phyloP scores from a whole-genome alignment of 2,797 vertebrate species.

The Crax fasciolata region DNA sequence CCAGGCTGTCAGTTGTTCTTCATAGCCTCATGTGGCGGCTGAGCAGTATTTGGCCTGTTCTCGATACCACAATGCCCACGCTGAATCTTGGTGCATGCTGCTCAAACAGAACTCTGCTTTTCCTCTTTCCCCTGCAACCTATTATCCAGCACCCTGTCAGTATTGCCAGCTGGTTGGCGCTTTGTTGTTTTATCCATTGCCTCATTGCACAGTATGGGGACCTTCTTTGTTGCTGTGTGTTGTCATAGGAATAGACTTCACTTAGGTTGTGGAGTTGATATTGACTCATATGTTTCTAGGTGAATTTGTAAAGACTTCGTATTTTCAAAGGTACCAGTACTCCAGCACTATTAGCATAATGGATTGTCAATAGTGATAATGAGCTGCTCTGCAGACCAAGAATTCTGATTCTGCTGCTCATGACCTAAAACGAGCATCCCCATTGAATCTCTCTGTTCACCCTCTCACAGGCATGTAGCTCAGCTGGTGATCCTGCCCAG shows the following conservation, averaged over 20 bases:
- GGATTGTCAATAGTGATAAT: background rate
- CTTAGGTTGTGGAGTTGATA: background rate
- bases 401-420: background rate
- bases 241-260: slow-evolving; percentile 4
- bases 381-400: background rate
- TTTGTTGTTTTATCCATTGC: background rate
- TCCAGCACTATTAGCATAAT: background rate
- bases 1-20: slow-evolving; percentile 4
- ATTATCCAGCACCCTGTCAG: background rate
- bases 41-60: background rate
- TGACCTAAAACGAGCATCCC: background rate
- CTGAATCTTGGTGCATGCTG: background rate
- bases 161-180: background rate
- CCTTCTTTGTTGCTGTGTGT: background rate
- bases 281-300: background rate
- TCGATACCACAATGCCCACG: background rate
- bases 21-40: background rate
- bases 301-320: background rate
- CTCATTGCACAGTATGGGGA: background rate
- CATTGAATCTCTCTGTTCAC: background rate
- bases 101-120: background rate
- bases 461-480: background rate
- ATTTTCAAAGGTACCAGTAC: background rate
- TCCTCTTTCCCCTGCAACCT: background rate
- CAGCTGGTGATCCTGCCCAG: background rate